Conservation (phyloP, 2,888 invertebrate species). For the Ashinkailepas kermadecensis region DNA sequence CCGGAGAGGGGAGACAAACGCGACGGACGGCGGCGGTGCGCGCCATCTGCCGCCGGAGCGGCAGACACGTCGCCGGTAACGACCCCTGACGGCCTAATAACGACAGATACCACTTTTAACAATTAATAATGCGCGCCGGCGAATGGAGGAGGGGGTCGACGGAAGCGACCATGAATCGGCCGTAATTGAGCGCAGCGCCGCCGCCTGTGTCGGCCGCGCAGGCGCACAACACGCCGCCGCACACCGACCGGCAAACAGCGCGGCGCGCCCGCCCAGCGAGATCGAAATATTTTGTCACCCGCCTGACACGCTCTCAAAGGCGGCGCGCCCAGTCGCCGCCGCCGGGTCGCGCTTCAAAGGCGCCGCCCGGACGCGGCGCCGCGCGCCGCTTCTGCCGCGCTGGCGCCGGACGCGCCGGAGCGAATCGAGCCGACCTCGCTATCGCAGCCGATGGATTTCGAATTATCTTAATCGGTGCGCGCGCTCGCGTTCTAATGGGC, state of each 20-base stretch:
- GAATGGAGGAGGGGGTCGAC: not conserved
- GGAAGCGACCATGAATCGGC: not conserved
- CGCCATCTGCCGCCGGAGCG: not conserved
- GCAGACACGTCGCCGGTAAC: not conserved
- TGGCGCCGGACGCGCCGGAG: not conserved
- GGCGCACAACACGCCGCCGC: not conserved
- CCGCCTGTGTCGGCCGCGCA: not conserved
- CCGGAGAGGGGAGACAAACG: too few species aligned
- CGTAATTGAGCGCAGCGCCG: conserved; percentile 1
- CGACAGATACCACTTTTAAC: conserved; percentile 6
- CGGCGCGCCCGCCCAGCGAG: not conserved
- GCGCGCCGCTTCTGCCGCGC: not conserved
- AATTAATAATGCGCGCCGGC: conserved; percentile 5
- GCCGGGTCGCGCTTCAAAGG: not conserved
- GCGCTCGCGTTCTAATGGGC: not conserved
- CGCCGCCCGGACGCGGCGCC: not conserved
- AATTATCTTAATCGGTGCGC: conserved; percentile 1
- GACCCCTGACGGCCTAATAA: conserved; percentile 14
- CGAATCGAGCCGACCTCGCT: not conserved
- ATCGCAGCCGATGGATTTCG: not conserved
- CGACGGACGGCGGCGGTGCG: too few species aligned
- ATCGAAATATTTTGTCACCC: not conserved
- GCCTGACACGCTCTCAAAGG: not conserved
- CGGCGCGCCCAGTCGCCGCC: too few species aligned
- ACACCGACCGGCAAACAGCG: not conserved